Evolutionary conservation across 2,797 vertebrate species (phyloP).

Genomic region (Scleropages formosus): DNA sequence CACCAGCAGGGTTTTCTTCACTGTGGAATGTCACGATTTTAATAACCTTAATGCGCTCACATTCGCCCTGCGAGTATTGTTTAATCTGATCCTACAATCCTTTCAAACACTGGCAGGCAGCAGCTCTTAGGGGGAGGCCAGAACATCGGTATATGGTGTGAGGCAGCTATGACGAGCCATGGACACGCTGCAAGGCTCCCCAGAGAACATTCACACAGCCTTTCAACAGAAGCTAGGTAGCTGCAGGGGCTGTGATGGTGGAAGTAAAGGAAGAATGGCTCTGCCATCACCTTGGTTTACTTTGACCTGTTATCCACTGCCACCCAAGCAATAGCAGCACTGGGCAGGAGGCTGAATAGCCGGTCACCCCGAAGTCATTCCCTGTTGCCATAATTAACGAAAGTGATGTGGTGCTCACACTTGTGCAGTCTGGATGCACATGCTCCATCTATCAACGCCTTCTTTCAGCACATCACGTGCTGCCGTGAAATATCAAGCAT

Average conservation of each 20-base stretch:
- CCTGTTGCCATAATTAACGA: no score
- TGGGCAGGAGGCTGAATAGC: neutral
- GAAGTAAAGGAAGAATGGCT: neutral
- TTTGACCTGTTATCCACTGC: no score
- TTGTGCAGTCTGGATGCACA: neutral
- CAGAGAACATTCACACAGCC: slow-evolving; percentile 33
- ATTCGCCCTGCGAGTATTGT: neutral
- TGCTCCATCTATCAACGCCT: neutral
- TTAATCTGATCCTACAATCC: neutral
- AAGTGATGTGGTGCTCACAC: neutral
- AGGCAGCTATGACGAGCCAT: neutral
- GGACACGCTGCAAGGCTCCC: slow-evolving; percentile 26
- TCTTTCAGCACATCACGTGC: neutral
- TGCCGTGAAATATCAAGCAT: slow-evolving; percentile 17
- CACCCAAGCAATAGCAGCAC: neutral
- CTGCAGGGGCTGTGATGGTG: neutral
- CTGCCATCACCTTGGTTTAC: no score
- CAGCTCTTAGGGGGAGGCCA: neutral
- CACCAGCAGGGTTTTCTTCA: neutral
- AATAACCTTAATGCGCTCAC: slow-evolving; percentile 8
- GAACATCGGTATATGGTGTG: neutral
- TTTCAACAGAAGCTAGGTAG: neutral
- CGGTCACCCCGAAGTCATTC: no score
- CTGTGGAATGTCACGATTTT: neutral
- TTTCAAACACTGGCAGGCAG: neutral